Percentiles rank a stretch among this genome's conserved stretches.
Conservation (phyloP, 2,113 vertebrate genomes). For the Sebastes fasciatus region DNA sequence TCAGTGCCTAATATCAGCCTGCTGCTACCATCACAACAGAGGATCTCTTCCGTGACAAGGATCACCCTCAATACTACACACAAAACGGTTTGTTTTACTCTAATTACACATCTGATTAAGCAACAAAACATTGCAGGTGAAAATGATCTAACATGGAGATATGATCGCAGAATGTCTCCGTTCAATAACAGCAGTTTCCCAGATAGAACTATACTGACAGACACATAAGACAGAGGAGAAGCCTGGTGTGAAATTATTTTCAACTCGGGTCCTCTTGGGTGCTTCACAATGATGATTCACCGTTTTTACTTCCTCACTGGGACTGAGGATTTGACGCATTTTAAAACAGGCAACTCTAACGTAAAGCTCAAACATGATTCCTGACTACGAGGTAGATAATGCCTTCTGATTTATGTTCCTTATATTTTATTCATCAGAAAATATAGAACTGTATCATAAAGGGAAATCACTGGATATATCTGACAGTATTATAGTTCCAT, state of each 20-base stretch:
- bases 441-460: too few species aligned
- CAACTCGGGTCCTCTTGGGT: conserved; percentile 5
- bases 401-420: neutral
- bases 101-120: conserved; percentile 61
- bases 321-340: neutral
- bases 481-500: neutral
- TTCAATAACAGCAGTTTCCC: conserved; percentile 6
- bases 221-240: neutral
- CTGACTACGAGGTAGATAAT: neutral
- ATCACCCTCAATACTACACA: neutral
- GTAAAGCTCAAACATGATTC: neutral
- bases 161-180: conserved; percentile 18
- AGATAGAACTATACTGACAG: neutral
- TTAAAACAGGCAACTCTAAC: conserved; percentile 10
- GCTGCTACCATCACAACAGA: conserved; percentile 22
- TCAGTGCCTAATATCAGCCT: conserved; percentile 30
- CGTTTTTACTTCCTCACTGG: conserved; percentile 5
- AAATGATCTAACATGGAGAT: conserved; percentile 8
- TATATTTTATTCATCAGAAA: neutral
- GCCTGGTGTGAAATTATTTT: conserved; percentile 37
- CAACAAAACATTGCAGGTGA: conserved; percentile 37
- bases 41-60: conserved; percentile 32
- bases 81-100: conserved; percentile 39
- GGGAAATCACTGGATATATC: neutral
- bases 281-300: conserved; percentile 10